A percentile compares a stretch with the other conserved stretches of the same genome.
Conservation (phyloP, 2,113 vertebrate genomes). For the Emydocephalus ijimae region DNA sequence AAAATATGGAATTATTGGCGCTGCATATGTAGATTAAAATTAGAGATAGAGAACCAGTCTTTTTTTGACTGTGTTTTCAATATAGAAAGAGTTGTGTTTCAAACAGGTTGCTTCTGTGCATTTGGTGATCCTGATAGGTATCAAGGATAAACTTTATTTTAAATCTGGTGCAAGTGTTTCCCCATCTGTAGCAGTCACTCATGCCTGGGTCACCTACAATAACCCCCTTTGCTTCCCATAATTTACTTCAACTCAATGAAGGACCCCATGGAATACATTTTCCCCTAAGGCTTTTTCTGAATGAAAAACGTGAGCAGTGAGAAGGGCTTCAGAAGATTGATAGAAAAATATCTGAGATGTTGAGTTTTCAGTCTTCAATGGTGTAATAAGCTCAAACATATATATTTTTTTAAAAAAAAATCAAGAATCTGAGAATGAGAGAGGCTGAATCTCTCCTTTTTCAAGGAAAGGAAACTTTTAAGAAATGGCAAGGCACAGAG, state of each 20-base stretch:
- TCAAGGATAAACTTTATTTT: not conserved
- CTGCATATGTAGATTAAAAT: not conserved
- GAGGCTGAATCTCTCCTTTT: not conserved
- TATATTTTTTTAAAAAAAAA: not conserved
- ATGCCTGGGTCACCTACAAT: not conserved
- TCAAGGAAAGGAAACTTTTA: not conserved
- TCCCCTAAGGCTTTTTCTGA: not conserved
- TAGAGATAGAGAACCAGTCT: not conserved
- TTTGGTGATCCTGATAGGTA: not conserved
- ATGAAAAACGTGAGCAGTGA: not conserved
- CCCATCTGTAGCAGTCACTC: not conserved
- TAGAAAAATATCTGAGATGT: not conserved
- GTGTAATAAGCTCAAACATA: not conserved
- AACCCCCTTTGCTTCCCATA: not conserved
- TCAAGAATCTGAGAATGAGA: not conserved
- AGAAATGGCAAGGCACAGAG: not conserved
- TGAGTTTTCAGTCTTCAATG: not conserved
- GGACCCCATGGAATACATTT: not conserved
- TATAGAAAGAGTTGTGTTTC: not conserved
- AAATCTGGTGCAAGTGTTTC: not conserved
- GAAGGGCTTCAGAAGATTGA: not conserved
- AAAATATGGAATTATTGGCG: not conserved
- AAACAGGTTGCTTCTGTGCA: not conserved
- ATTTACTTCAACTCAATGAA: not conserved
- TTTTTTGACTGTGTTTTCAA: not conserved